Conservation (phyloP, 2,888 invertebrate species). For the Scaeva pyrastri region DNA sequence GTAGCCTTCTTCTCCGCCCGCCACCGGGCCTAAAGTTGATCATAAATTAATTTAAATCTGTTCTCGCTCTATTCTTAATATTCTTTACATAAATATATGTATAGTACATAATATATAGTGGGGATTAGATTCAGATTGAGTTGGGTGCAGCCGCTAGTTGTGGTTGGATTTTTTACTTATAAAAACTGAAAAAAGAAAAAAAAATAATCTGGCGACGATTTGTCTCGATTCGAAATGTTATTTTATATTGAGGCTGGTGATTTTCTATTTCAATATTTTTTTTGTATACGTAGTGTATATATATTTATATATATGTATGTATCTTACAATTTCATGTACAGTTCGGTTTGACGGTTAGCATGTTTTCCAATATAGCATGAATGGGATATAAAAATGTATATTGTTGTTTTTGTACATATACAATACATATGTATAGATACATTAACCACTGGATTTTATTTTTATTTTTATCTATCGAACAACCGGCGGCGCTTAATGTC, state of each 20-base stretch:
- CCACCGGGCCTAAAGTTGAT: constrained; percentile 10
- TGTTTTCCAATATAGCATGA: constrained; percentile 35
- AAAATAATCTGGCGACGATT: constrained; percentile 26
- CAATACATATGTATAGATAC: background rate
- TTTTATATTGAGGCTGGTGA: constrained; percentile 1
- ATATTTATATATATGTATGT: too few species aligned
- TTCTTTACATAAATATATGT: background rate
- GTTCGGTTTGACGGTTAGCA: constrained; percentile 17
- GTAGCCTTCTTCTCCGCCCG: too few species aligned
- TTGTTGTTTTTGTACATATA: too few species aligned
- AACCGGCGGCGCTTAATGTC: constrained; percentile 14
- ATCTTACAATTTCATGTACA: background rate
- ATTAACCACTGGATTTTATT: background rate
- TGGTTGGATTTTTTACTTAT: background rate
- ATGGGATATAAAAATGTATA: background rate
- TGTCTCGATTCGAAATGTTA: constrained; percentile 39
- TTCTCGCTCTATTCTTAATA: background rate
- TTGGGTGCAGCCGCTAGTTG: constrained; percentile 11
- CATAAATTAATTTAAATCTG: constrained; percentile 22
- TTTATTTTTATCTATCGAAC: constrained; percentile 7
- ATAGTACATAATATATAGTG: background rate
- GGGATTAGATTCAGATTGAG: background rate
- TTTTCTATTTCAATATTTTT: background rate
- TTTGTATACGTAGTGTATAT: too few species aligned
- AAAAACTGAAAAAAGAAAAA: too few species aligned